phyloP scores from a whole-genome alignment of 2,888 invertebrate genomes.

The Dione vanillae region DNA sequence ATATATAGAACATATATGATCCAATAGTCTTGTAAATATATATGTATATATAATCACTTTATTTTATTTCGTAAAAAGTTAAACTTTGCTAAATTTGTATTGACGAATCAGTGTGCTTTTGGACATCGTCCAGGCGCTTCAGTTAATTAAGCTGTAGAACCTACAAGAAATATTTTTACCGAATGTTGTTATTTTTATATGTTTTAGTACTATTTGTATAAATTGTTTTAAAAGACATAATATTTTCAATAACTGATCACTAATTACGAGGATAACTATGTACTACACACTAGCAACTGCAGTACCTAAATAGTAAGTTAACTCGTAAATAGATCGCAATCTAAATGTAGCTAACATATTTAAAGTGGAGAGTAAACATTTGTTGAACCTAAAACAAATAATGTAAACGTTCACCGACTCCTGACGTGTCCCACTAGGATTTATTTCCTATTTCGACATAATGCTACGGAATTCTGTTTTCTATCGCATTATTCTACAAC shows the following conservation, averaged over 20 bases:
- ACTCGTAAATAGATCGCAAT: slow-evolving; percentile 17
- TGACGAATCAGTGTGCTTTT: background rate
- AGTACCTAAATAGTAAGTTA: background rate
- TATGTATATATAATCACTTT: too few relatives aligned
- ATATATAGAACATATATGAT: too few relatives aligned
- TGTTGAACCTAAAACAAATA: slow-evolving; percentile 24
- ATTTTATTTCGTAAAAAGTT: background rate
- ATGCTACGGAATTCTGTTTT: slow-evolving; percentile 19
- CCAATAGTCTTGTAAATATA: too few relatives aligned
- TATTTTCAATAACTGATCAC: background rate
- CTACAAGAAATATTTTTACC: background rate
- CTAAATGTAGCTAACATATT: slow-evolving; percentile 14
- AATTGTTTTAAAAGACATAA: background rate
- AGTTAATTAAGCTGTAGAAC: background rate
- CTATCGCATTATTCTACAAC: slow-evolving; percentile 45
- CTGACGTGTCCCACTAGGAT: slow-evolving; percentile 19
- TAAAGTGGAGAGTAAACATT: slow-evolving; percentile 17
- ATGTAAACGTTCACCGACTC: slow-evolving; percentile 17
- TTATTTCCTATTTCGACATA: slow-evolving; percentile 34
- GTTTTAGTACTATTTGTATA: background rate
- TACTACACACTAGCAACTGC: background rate
- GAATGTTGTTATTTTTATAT: background rate
- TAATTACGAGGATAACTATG: background rate
- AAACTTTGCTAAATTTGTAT: background rate
- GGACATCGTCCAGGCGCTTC: slow-evolving; percentile 6